phyloP scores from a whole-genome alignment of 2,888 invertebrate genomes.

The Diarsia rubi region DNA sequence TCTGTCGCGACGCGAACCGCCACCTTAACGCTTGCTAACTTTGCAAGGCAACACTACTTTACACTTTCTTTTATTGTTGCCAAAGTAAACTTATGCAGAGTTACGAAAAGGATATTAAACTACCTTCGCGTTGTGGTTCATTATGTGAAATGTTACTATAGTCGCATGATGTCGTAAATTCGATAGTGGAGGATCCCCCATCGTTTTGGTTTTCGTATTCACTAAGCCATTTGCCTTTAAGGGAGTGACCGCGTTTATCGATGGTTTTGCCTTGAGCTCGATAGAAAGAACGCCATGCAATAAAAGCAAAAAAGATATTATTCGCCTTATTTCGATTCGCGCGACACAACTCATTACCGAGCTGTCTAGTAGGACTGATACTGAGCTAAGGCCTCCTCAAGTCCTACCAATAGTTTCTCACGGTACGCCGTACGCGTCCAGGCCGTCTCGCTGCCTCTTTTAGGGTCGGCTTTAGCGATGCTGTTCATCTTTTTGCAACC shows the following conservation, averaged over 20 bases:
- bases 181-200: constrained; percentile 4
- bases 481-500: not conserved
- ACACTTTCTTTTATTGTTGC: not conserved
- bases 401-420: no score
- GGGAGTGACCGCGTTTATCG: not conserved
- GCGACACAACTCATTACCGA: not conserved
- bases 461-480: not conserved
- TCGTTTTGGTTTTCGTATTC: not conserved
- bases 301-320: not conserved
- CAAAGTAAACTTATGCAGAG: not conserved
- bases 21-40: constrained; percentile 8
- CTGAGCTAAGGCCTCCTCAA: no score
- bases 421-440: no score
- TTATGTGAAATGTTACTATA: not conserved
- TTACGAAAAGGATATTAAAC: constrained; percentile 10
- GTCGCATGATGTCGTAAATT: not conserved
- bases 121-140: not conserved
- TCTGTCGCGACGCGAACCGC: no score
- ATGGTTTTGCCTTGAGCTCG: not conserved
- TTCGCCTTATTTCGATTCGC: not conserved
- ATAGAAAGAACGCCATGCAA: not conserved
- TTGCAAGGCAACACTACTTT: constrained; percentile 18
- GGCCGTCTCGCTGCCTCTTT: no score
- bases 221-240: not conserved
- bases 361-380: no score